Percentiles rank a stretch among this genome's conserved stretches.
These are phyloP conservation scores for Loriculus beryllinus DNA, from an alignment of 2,797 vertebrate species.

Conservation along the genomic window DNA sequence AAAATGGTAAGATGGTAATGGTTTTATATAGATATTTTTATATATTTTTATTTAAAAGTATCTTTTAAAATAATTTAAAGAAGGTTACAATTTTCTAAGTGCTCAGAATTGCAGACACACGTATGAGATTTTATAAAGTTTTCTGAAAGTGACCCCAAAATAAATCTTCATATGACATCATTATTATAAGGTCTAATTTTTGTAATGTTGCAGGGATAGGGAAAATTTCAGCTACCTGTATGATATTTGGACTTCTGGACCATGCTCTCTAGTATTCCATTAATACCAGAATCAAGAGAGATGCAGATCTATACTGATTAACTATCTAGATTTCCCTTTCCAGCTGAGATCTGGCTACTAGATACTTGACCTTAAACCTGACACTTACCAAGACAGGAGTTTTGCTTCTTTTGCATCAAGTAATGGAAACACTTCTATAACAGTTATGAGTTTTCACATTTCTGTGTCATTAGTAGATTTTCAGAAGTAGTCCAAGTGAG, in stretches of 20 bases:
- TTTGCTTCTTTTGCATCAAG: neutral
- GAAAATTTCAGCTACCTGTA: neutral
- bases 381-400: neutral
- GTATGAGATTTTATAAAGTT: neutral
- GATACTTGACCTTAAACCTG: neutral
- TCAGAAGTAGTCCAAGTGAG: neutral
- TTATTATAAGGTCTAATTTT: neutral
- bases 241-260: neutral
- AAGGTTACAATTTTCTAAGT: neutral
- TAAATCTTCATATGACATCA: neutral
- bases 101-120: neutral
- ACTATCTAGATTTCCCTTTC: neutral
- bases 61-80: neutral
- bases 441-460: neutral
- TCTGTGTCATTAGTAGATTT: neutral
- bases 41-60: neutral
- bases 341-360: neutral
- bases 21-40: neutral
- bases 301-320: neutral
- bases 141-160: neutral
- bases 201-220: neutral
- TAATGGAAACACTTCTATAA: neutral
- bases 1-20: neutral
- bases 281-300: neutral
- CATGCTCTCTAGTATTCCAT: neutral